phyloP scores from a whole-genome alignment of 2,797 vertebrate species.

The Dallia pectoralis region DNA sequence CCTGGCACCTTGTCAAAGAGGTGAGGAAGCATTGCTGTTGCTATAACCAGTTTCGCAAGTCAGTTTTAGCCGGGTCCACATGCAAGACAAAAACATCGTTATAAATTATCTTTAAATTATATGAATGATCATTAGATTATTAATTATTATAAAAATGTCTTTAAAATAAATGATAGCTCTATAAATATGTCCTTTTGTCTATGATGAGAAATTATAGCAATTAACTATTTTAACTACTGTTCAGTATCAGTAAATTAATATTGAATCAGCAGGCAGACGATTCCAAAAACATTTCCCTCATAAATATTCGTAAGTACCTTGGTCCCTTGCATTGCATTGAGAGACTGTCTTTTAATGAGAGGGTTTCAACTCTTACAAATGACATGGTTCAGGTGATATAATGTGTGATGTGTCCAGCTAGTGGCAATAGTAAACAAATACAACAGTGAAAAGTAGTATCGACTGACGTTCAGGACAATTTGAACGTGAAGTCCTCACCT shows the following conservation, averaged over 20 bases:
- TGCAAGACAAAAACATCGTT: no score
- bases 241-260: constrained; percentile 52
- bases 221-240: constrained; percentile 54
- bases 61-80: no score
- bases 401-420: constrained; percentile 18
- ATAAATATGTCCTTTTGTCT: constrained; percentile 59
- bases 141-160: no score
- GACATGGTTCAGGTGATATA: constrained; percentile 43
- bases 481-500: background rate
- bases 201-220: constrained; percentile 60
- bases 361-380: constrained; percentile 45
- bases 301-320: constrained; percentile 67
- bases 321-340: constrained; percentile 58
- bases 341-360: constrained; percentile 63
- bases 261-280: constrained; percentile 62
- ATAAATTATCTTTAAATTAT: no score
- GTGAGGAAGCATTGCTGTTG: constrained; percentile 66
- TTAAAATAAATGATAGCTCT: constrained; percentile 2
- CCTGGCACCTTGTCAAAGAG: constrained; percentile 98
- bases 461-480: background rate
- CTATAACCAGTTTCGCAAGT: no score
- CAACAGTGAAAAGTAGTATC: no score
- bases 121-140: no score
- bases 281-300: constrained; percentile 61
- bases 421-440: background rate